These are phyloP conservation scores for Heteromurus nitidus DNA, from an alignment of 2,888 invertebrate species.

Conservation along the genomic window DNA sequence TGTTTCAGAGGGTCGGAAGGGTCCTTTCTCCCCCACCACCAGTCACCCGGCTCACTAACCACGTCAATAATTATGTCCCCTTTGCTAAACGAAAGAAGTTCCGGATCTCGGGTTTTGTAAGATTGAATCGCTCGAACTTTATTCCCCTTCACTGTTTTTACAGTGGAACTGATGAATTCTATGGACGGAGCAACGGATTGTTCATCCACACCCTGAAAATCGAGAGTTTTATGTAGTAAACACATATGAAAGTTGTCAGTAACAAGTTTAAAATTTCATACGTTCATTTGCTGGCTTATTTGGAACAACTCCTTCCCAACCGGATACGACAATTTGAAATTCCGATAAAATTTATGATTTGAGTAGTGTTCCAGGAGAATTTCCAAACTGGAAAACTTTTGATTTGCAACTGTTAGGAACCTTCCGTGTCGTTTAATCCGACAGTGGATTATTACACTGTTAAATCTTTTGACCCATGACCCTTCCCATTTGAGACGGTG, in stretches of 20 bases:
- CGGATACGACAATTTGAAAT: conserved; percentile 19
- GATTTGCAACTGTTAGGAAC: conserved; percentile 17
- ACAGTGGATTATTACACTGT: conserved; percentile 37
- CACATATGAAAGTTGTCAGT: not conserved
- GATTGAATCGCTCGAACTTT: conserved; percentile 34
- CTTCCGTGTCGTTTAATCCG: conserved; percentile 16
- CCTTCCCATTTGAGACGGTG: too few relatives aligned
- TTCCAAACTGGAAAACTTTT: conserved; percentile 23
- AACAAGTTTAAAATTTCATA: not conserved
- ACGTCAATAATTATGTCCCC: conserved; percentile 41
- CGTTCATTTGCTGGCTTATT: conserved; percentile 25
- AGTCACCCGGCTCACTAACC: conserved; percentile 16
- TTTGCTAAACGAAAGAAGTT: conserved; percentile 14
- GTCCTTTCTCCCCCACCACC: conserved; percentile 37
- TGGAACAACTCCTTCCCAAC: conserved; percentile 7
- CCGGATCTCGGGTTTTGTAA: conserved; percentile 1
- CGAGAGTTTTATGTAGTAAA: too few relatives aligned
- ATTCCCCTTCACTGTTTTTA: conserved; percentile 37
- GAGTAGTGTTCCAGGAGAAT: conserved; percentile 24
- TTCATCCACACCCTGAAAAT: too few relatives aligned
- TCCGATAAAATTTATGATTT: conserved; percentile 24
- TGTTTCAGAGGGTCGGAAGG: not conserved
- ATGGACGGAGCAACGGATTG: conserved; percentile 15
- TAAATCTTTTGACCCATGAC: too few relatives aligned
- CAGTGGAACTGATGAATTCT: conserved; percentile 31